These are phyloP conservation scores for Hydrolagus affinis DNA, from an alignment of 2,113 vertebrate species.

Conservation along the genomic window DNA sequence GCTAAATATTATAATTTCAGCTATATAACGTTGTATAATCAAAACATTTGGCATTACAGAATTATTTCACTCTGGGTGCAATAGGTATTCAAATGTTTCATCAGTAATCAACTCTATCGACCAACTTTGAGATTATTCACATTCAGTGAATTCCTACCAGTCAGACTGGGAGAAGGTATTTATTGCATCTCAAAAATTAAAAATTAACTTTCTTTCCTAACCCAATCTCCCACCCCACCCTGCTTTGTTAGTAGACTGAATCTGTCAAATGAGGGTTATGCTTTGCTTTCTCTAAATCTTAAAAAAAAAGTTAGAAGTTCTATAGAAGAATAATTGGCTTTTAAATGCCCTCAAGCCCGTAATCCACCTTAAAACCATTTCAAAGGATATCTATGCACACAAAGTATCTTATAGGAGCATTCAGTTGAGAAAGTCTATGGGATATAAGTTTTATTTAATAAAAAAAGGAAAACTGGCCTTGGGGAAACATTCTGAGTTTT, in stretches of 20 bases:
- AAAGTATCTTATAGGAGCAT: not conserved
- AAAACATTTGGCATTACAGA: not conserved
- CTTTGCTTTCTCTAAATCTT: constrained; percentile 15
- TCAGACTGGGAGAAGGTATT: not conserved
- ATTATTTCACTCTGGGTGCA: not conserved
- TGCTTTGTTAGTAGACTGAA: not conserved
- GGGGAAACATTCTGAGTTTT: not conserved
- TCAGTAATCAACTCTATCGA: not conserved
- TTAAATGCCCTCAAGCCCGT: not conserved
- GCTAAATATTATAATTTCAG: not conserved
- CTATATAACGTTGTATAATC: not conserved
- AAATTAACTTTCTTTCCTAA: constrained; percentile 20
- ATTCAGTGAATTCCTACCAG: not conserved
- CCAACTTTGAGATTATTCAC: not conserved
- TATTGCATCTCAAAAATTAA: constrained; percentile 14
- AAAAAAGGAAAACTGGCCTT: no score
- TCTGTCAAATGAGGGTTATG: not conserved
- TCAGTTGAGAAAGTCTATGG: not conserved
- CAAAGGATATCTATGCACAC: not conserved
- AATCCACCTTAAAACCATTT: not conserved
- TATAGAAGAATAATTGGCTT: not conserved
- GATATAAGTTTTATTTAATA: not conserved
- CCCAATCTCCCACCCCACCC: no score
- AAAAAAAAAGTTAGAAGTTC: not conserved
- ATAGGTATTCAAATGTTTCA: not conserved